A percentile compares a stretch with the other conserved stretches of the same genome.
phyloP scores from a whole-genome alignment of 2,113 vertebrate genomes.

The Pygathrix nemaeus region DNA sequence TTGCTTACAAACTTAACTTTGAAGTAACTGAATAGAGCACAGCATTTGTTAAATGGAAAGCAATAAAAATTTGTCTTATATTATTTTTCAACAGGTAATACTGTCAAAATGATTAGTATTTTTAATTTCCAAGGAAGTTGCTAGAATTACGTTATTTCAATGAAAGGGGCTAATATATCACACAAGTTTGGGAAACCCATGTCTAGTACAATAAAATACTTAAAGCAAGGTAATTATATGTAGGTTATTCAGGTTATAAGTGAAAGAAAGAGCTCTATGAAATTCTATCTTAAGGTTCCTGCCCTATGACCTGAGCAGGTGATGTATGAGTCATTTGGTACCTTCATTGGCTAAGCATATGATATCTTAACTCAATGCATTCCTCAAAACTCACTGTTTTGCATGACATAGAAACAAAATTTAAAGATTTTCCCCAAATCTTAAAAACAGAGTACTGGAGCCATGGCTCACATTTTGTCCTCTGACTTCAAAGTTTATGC shows the following conservation, averaged over 20 bases:
- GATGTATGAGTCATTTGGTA: background rate
- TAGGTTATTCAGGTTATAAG: background rate
- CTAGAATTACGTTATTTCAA: constrained; percentile 1
- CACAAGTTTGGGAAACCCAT: background rate
- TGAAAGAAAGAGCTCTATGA: background rate
- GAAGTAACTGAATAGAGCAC: background rate
- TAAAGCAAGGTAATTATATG: background rate
- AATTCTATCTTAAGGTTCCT: background rate
- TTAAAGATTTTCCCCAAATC: background rate
- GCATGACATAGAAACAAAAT: background rate
- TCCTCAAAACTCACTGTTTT: background rate
- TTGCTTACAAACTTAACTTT: background rate
- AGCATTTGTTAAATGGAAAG: background rate
- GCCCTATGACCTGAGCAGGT: background rate
- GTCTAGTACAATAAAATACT: background rate
- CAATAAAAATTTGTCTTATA: background rate
- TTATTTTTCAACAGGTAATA: background rate
- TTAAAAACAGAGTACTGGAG: background rate
- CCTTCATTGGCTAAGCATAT: background rate
- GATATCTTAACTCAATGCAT: background rate
- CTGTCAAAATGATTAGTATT: background rate
- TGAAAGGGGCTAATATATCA: background rate
- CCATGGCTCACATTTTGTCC: background rate
- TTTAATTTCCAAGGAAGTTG: constrained; percentile 3
- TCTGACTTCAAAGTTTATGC: background rate